Percentiles rank a stretch among this genome's conserved stretches.
phyloP scores from a whole-genome alignment of 92 coral and sea anemone genomes.

The Phenganax subtilis region DNA sequence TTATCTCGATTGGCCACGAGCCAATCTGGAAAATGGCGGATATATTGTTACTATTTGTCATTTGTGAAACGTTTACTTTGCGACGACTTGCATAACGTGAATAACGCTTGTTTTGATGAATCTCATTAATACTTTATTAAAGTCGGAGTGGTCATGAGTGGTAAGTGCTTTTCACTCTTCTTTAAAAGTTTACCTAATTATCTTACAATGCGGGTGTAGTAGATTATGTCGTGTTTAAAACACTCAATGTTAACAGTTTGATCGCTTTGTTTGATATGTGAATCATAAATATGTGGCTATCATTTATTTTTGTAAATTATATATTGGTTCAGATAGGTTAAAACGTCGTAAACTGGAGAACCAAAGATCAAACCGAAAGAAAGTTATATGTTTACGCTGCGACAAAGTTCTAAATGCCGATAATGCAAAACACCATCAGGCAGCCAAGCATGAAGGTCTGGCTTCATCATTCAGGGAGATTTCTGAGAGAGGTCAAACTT shows the following conservation, averaged over 20 bases:
- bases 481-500: constrained; percentile 21
- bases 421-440: neutral
- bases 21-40: too few species aligned
- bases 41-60: neutral
- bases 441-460: constrained; percentile 1
- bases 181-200: too few species aligned
- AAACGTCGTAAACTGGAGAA: constrained; percentile 3
- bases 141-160: too few species aligned
- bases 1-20: too few species aligned
- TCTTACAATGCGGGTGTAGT: too few species aligned
- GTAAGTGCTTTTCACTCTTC: too few species aligned
- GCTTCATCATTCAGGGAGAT: constrained; percentile 17
- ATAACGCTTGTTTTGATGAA: neutral
- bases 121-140: neutral
- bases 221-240: too few species aligned
- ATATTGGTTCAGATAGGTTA: constrained; percentile 1
- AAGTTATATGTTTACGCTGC: neutral
- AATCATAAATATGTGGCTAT: neutral
- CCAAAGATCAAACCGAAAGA: constrained; percentile 6
- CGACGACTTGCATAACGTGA: too few species aligned
- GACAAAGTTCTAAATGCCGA: neutral
- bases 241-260: too few species aligned
- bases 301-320: neutral
- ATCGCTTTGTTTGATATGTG: neutral
- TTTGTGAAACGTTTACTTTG: neutral